Base-by-base conservation (phyloP, 2,888 invertebrate genomes). In the Scaptomyza reducta region DNA sequence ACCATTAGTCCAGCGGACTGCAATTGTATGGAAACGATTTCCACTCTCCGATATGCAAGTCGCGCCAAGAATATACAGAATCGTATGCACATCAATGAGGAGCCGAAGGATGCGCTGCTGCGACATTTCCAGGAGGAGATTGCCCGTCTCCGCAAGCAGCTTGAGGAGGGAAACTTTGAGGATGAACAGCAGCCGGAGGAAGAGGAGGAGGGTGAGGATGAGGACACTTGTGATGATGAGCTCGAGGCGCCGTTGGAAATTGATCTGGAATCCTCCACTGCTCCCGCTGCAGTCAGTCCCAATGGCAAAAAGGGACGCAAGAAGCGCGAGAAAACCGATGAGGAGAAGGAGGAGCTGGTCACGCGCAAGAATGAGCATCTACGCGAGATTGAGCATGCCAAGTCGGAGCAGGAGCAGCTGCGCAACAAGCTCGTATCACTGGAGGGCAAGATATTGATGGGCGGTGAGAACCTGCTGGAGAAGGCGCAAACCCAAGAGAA, bases 11-110 rank as follows among this genome's bases (percentile, higher is more conserved):
- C 99, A 5, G 97, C 98, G 0, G 97, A 97, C 89, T 93, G 96
- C 69, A 99, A 99, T 93, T 98, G 97, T 90, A 99, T 99, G 89
- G 99, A 99, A 92, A 98, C 98, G 0, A 96, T 99, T 74, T 98
- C 98, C 88, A 99, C 99, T 0, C 93, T 99, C 61, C 94, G 99
- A 0, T 99, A 99, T 92, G 99, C 99, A 1, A 98, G 97, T 93
- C 94, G 99, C 56, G 99, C 99, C 11, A 99, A 99, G 93, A 98
- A 97, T 90, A 99, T 99, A 74, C 96, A 97, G 91, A 99, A 99
- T 92, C 95, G 96, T 82, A 98, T 98, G 62, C 96, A 96, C 87
- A 96, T 99, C 70, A 99, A 99, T 92, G 98, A 98, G 90, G 99
- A 99, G 91, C 98, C 99, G 0, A 99, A 99, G 80, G 98, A 99